Evolutionary conservation across 2,113 vertebrate species (phyloP), one percentile per base, ranked within the genome.

Genomic region (Trinectes maculatus): DNA sequence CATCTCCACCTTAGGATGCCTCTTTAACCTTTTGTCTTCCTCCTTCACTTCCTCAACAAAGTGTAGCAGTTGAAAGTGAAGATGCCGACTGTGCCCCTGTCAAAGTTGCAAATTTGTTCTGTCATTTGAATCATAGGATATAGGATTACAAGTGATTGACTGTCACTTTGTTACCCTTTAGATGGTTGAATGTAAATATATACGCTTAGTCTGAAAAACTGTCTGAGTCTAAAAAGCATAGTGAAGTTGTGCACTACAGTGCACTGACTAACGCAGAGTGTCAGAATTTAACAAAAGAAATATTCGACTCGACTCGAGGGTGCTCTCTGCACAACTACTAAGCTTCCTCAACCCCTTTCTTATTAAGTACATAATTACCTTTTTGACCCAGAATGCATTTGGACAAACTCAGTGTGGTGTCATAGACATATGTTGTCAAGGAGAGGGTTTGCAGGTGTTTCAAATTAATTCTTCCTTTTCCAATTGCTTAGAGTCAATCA

Each of bases 21-120:
- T 75, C 79, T 67, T 53, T 66, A 73, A 47, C 72, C 77, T 84
- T 82, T 79, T 74, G 81, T 89, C 80, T 71, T 51, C 62, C 37
- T 65, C 37, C 18, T 25, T 52, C 8, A 6, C 42, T 60, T 47
- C 37, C 47, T 74, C 49, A 15, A 6, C 74, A 49, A 29, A 74
- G 54, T 74, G 64, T 58, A 42, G 42, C 36, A 55, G 71, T 63
- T 79, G 52, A 72, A 56, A 67, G 56, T 44, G 22, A 36, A 60
- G 61, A 62, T 51, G 52, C 59, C 75, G 57, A 63, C 63, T 36
- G 74, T 62, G 29, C 28, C 42, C 13, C 47, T n/a, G 10, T 71
- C 51, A 60, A 62, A 71, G 54, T 44, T 44, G 39, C 31, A 68
- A 47, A 43, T 46, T 15, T 56, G 21, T 43, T 51, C 55, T 49